Conservation (phyloP, 2,113 vertebrate genomes). For the Macrotus californicus region DNA sequence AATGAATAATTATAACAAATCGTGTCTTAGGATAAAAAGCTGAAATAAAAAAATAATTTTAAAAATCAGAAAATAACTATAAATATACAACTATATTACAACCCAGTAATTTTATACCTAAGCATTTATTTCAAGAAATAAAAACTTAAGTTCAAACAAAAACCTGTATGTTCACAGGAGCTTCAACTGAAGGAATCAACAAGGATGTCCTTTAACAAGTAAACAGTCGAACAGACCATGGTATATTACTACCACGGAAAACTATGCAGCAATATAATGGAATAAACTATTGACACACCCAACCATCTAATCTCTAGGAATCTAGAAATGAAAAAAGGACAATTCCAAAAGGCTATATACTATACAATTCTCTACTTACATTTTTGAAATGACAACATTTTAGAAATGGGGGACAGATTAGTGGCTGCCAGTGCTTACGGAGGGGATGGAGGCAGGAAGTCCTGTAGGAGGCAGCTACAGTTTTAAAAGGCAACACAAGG, state of each 20-base stretch:
- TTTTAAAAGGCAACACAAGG: background rate
- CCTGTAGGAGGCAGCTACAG: background rate
- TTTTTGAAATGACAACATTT: background rate
- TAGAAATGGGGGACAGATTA: background rate
- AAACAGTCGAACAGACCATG: background rate
- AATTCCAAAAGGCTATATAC: background rate
- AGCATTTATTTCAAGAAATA: background rate
- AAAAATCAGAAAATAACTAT: background rate
- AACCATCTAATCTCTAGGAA: background rate
- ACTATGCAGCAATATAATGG: background rate
- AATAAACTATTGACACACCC: background rate
- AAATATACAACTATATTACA: background rate
- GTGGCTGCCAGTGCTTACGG: background rate
- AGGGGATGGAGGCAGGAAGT: background rate
- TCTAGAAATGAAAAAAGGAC: background rate
- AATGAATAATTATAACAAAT: background rate
- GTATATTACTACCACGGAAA: background rate
- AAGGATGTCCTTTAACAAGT: background rate
- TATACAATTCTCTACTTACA: background rate
- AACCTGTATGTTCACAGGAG: background rate
- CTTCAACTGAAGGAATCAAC: background rate
- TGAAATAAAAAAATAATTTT: background rate
- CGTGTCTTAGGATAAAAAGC: background rate
- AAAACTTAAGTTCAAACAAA: background rate
- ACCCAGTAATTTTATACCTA: background rate